Evolutionary conservation across 2,888 invertebrate genomes (phyloP), one percentile per base, ranked within the genome.

Genomic region (Cataglyphis altisquamis): DNA sequence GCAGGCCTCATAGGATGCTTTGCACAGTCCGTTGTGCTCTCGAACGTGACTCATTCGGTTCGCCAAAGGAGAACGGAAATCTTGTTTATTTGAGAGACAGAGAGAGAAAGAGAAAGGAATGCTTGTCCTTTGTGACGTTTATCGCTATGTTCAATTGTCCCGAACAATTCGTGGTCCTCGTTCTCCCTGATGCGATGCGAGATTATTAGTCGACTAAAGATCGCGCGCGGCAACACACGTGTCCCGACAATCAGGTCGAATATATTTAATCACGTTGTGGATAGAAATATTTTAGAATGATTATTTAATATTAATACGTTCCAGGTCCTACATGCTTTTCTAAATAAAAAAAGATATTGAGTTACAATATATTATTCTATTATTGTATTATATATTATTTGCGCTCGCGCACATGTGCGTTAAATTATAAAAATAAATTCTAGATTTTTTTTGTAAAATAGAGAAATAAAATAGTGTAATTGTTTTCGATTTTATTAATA

Each of bases 41-140:
- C 32, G 55, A 57, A 75, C 29, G 32, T 89, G 90, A 90, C 57
- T 89, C 90, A 89, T 67, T 9, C 41, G 41, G 75, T 62, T 85
- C 82, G 29, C 21, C 48, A 32, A 73, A 72, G 75, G 73, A 75
- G 66, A 52, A n/a, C 87, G 67, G 86, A 83, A 83, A 82, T 88
- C 83, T 86, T 85, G 81, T 86, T 90, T 85, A 87, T 86, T 75
- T 84, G 89, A 86, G 83, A 89, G 85, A 88, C 83, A 86, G 15
- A 45, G 12, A 15, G 15, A 15, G 5, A 15, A 15, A 86, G 83
- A 89, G 86, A 88, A 84, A 86, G 45, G 3, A 9, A 10, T 48
- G 68, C 15, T n/a, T 84, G 57, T 66, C 72, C 72, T 84, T 84
- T 84, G 66, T 60, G 72, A 32, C 60, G 18, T n/a, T 80, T 80